Evolutionary conservation across 2,888 invertebrate genomes (phyloP), one percentile per base, ranked within the genome.

Genomic region (Aradus depressus): DNA sequence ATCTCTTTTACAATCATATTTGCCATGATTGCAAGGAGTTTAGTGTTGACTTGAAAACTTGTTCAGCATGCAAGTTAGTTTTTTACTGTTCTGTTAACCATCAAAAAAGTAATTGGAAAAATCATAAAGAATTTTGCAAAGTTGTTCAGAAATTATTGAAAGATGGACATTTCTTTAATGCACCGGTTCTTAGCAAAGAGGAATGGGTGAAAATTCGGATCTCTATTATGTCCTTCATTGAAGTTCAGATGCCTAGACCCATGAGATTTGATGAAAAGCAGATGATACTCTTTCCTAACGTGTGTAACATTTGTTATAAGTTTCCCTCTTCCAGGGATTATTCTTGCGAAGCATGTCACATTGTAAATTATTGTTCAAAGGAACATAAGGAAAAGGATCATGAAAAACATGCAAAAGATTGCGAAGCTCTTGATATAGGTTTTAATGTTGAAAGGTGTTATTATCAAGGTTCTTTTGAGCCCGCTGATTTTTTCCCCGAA

Each of bases 91-190:
- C 43, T 10, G 18, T 23, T n/a, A n/a, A 34, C 1, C 54, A 54
- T 31, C 54, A 54, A 45, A 54, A 39, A 34, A 18, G 21, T 12
- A 51, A 54, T 18, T 54, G 54, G 51, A 39, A 38, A 49, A 3
- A 32, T n/a, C 54, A 54, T 39, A 54, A 52, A 41, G 19, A n/a
- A 8, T 48, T 54, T 16, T 54, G 54, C 18, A 3, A 18, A 21
- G 14, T 39, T 35, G 47, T 54, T 25, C 41, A 42, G 12, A 43
- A 38, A 8, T 19, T 44, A 18, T 12, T 51, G 6, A 23, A 44
- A 35, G 25, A 37, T 4, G 10, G 43, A 14, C 16, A 39, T 14
- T 54, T 51, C 16, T 21, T 28, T 2, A 18, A 41, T n/a, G 21
- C n/a, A 23, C 16, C n/a, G n/a, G n/a, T 44, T 8, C 26, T 21